Evolutionary conservation across 2,113 vertebrate genomes (phyloP).

Genomic region (Sus scrofa): T2T-Sscrofa CM000812.6:289689001-289689500

Average conservation of each 20-base stretch:
- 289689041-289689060: rapidly evolving
- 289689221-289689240: constrained; percentile 97
- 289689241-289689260: constrained; percentile 94
- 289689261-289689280: rapidly evolving
- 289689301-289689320: rapidly evolving
- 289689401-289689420: rapidly evolving
- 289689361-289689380: rapidly evolving
- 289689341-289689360: neutral
- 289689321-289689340: no score
- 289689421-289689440: rapidly evolving
- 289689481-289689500: neutral
- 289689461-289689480: neutral
- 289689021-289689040: neutral
- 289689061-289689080: rapidly evolving
- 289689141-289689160: constrained; percentile 96
- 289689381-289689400: rapidly evolving
- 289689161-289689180: constrained; percentile 95
- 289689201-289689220: constrained; percentile 96
- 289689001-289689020: neutral
- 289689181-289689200: constrained; percentile 98
- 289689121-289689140: constrained; percentile 92
- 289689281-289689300: neutral
- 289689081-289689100: neutral
- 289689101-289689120: neutral
- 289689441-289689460: no score